Evolutionary conservation across 2,113 vertebrate species (phyloP).

Genomic region (Thamnophis sirtalis): DNA sequence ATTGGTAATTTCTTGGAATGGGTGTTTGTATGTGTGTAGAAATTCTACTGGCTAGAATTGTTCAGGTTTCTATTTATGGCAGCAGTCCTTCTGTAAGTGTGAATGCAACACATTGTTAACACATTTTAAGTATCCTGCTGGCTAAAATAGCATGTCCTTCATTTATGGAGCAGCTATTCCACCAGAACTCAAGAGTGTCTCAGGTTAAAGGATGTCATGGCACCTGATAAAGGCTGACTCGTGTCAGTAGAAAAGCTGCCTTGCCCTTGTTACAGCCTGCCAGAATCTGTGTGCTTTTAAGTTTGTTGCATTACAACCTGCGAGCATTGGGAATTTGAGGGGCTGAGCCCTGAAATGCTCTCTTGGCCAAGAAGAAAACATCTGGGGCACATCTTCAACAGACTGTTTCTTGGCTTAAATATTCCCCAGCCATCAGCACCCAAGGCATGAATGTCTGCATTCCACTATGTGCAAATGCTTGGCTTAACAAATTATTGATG

Average conservation of each 20-base stretch:
- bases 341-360: background rate
- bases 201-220: background rate
- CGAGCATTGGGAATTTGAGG: background rate
- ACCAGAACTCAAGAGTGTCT: background rate
- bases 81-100: constrained; percentile 7
- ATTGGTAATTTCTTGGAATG: background rate
- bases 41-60: constrained; percentile 2
- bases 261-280: background rate
- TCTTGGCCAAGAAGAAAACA: background rate
- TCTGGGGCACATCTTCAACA: background rate
- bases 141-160: constrained; percentile 6
- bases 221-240: background rate
- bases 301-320: background rate
- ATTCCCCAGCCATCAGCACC: background rate
- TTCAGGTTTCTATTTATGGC: constrained; percentile 22
- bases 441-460: background rate
- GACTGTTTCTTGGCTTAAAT: background rate
- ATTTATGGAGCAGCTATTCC: background rate
- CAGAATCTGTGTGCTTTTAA: background rate
- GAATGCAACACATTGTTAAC: constrained; percentile 13
- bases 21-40: background rate
- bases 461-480: background rate
- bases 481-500: background rate
- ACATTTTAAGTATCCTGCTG: background rate
- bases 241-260: background rate